Base-by-base conservation (phyloP, 2,113 vertebrate species). In the Phyllopteryx taeniolatus region DNA sequence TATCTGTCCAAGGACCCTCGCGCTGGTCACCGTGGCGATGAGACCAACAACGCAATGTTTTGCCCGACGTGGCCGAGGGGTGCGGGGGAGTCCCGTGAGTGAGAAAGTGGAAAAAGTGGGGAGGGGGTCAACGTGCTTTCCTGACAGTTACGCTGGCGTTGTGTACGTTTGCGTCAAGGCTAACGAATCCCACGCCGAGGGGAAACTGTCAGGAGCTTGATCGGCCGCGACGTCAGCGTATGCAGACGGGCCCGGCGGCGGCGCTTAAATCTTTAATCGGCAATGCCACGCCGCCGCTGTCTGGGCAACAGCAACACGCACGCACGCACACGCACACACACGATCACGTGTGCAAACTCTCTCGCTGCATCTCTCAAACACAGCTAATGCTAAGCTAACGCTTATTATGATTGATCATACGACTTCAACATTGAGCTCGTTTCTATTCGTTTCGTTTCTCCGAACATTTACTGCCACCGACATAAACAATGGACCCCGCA, bases 21-120 rank as follows among this genome's bases (percentile, higher is more conserved):
- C 81, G 83, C 63, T 79, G 72, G 70, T 72, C 57, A 77, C 68
- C 83, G n/a, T 78, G 61, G 84, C 78, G 79, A 91, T 85, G 3
- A 56, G 62, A 72, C 68, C 84, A 79, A 13, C 76, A 87, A 87
- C 77, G 87, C 42, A 61, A 51, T 65, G 35, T 64, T 33, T 68
- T 61, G 27, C 77, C 71, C 8, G 60, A 62, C 54, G 22, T 70
- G 54, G 31, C 20, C 64, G n/a, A 43, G 66, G 17, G 35, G 51
- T 0, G 46, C 12, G 46, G 13, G 46, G 46, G 47, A 1, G 47
- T 13, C 14, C 27, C 27, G 27, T 49, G 9, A 66, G 68, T 77
- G 73, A 76, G 71, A 73, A 72, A 68, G 69, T 81, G 81, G 80
- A 84, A 87, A 80, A 81, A 62, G 54, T 8, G 60, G 22, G 19